Evolutionary conservation across 2,888 invertebrate genomes (phyloP).

Genomic region (Empis stercorea): DNA sequence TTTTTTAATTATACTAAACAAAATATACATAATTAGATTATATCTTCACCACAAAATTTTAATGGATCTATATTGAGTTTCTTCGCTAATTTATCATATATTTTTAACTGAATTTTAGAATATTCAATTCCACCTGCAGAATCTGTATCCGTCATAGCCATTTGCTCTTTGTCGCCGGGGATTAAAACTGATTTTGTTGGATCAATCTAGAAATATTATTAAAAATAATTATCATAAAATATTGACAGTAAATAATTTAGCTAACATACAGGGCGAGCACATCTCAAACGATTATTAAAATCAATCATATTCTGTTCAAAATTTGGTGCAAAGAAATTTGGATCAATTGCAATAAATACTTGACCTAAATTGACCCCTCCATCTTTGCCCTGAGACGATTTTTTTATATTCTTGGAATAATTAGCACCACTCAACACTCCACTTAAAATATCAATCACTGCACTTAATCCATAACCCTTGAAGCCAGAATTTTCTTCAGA

Average conservation of each 20-base stretch:
- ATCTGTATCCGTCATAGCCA: constrained; percentile 53
- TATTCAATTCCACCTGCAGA: constrained; percentile 62
- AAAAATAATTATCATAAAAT: not conserved
- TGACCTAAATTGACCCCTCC: constrained; percentile 71
- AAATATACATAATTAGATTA: too few species aligned
- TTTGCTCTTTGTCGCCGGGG: constrained; percentile 74
- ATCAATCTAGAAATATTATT: constrained; percentile 42
- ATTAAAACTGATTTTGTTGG: constrained; percentile 56
- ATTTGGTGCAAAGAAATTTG: constrained; percentile 65
- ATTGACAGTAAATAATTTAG: not conserved
- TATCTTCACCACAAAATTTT: constrained; percentile 17
- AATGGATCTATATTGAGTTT: constrained; percentile 42
- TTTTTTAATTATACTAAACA: too few species aligned
- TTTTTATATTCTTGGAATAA: constrained; percentile 44
- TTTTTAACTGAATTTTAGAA: constrained; percentile 60
- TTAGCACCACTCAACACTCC: constrained; percentile 61
- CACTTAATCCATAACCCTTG: constrained; percentile 76
- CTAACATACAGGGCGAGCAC: constrained; percentile 46
- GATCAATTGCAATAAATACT: constrained; percentile 78
- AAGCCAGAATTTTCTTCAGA: constrained; percentile 62
- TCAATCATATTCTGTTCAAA: constrained; percentile 62
- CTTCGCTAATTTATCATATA: constrained; percentile 46
- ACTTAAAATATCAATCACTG: constrained; percentile 77
- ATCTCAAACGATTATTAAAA: constrained; percentile 53
- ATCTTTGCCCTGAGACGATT: constrained; percentile 54